Conservation (phyloP, 2,797 vertebrate species). For the Avahi laniger region DNA sequence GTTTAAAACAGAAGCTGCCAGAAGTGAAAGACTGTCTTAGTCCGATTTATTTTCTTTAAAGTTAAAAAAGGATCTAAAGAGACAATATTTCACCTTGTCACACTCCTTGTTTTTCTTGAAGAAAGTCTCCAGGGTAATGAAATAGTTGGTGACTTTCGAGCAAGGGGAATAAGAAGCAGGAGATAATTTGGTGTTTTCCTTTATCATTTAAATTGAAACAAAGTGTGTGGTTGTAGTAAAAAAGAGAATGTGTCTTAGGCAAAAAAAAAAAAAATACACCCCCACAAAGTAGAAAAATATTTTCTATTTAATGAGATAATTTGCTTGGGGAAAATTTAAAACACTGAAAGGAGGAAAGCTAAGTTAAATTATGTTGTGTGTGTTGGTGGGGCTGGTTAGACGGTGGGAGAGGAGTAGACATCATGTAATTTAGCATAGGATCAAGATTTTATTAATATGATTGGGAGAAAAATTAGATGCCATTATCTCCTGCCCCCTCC, state of each 20-base stretch:
- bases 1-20: constrained; percentile 48
- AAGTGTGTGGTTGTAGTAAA: constrained; percentile 41
- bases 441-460: background rate
- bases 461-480: background rate
- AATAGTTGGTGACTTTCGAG: constrained; percentile 59
- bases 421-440: background rate
- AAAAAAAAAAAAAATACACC: background rate
- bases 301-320: constrained; percentile 47
- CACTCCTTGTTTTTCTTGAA: constrained; percentile 3
- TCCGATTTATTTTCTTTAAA: constrained; percentile 72
- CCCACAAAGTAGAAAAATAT: constrained; percentile 28
- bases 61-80: constrained; percentile 51
- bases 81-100: constrained; percentile 64
- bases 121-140: constrained; percentile 56
- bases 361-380: constrained; percentile 48
- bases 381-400: background rate
- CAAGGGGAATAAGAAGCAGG: constrained; percentile 13
- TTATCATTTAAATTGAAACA: constrained; percentile 62
- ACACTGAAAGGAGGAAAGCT: constrained; percentile 13
- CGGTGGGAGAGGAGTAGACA: background rate
- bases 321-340: constrained; percentile 49
- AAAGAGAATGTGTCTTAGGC: background rate
- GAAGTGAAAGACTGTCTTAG: constrained; percentile 48
- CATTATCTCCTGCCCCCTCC: background rate
- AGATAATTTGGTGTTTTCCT: constrained; percentile 48